Conservation (phyloP, 2,113 vertebrate genomes). For the Chloropsis hardwickii region DNA sequence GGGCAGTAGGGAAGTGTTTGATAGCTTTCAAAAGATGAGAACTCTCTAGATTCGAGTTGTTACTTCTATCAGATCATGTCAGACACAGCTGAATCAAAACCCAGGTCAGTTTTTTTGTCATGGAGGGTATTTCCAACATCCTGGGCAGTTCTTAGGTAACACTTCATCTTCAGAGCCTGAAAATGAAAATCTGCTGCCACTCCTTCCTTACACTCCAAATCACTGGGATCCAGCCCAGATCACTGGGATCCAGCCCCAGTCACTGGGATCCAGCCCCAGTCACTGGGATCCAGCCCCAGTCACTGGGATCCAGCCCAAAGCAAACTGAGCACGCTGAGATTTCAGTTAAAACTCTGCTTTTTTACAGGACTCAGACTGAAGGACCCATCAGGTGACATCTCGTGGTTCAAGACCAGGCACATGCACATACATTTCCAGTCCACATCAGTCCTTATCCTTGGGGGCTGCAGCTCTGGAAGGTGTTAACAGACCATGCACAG, state of each 20-base stretch:
- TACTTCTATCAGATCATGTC: not conserved
- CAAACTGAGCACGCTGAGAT: not conserved
- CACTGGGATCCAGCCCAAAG: not conserved
- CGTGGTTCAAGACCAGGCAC: not conserved
- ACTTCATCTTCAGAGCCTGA: not conserved
- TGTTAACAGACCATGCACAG: not conserved
- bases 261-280: not conserved
- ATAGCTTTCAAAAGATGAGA: not conserved
- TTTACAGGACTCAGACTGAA: not conserved
- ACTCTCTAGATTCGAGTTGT: not conserved
- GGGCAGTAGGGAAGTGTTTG: not conserved
- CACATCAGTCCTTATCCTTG: not conserved
- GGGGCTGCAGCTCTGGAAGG: not conserved
- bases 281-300: too few species aligned
- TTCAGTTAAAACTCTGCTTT: not conserved
- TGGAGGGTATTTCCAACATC: not conserved
- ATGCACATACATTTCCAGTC: not conserved
- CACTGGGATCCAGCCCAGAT: not conserved
- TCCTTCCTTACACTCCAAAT: not conserved
- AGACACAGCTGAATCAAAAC: not conserved
- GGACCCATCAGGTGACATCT: not conserved
- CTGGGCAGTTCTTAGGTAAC: not conserved
- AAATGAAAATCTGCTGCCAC: not conserved
- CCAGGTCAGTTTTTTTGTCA: not conserved
- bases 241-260: not conserved